Conservation (phyloP, 2,888 invertebrate genomes). For the Macrosiphum euphorbiae region DNA sequence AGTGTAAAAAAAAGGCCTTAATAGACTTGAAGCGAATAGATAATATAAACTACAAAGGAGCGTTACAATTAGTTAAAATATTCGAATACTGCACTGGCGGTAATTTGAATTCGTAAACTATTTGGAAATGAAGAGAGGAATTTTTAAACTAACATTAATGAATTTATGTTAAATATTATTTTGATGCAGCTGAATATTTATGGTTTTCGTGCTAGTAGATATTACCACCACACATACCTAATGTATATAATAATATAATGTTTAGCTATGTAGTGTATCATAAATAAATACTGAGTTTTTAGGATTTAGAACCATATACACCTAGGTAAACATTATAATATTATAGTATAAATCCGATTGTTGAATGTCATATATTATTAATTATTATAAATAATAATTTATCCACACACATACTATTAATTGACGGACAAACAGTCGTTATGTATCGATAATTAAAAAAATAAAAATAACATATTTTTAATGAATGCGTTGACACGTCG, state of each 20-base stretch:
- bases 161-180: neutral
- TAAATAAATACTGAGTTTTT: neutral
- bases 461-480: neutral
- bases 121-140: neutral
- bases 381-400: neutral
- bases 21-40: neutral
- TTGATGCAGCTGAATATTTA: neutral
- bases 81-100: neutral
- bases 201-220: neutral
- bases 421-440: neutral
- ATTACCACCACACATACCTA: neutral
- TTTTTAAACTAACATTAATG: neutral
- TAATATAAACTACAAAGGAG: neutral
- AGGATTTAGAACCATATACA: neutral
- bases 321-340: neutral
- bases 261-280: neutral
- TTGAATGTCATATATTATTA: neutral
- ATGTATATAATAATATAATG: neutral
- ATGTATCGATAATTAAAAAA: neutral
- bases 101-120: neutral
- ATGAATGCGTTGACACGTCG: neutral
- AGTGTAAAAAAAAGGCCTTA: neutral
- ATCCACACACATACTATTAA: neutral
- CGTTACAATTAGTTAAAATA: neutral
- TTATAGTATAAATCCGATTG: neutral